A percentile compares a stretch with the other conserved stretches of the same genome.
Conservation (phyloP, 2,797 vertebrate genomes). For the Pogonophryne albipinna region DNA sequence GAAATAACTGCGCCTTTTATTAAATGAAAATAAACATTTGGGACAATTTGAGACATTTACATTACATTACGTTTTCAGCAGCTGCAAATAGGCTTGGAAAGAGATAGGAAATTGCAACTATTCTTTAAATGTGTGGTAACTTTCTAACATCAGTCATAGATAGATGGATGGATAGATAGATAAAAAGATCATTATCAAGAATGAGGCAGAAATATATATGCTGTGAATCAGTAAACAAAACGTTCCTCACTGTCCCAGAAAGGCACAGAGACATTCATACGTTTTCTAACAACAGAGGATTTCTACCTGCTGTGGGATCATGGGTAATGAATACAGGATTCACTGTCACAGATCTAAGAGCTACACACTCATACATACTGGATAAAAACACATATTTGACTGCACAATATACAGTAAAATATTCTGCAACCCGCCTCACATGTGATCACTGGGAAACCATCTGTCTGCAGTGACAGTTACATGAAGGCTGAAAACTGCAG, state of each 20-base stretch:
- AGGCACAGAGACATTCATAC: background rate
- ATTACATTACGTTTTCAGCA: background rate
- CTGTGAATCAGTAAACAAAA: background rate
- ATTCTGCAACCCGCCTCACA: constrained; percentile 19
- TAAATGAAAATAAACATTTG: background rate
- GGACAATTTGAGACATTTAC: background rate
- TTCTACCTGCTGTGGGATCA: constrained; percentile 11
- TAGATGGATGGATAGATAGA: background rate
- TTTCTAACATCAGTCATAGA: background rate
- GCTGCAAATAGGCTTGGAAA: background rate
- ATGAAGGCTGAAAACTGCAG: constrained; percentile 10
- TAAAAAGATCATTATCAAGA: background rate
- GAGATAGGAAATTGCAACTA: background rate
- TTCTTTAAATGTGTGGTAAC: background rate
- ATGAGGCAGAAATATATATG: background rate
- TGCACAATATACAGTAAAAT: constrained; percentile 1
- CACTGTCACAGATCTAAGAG: background rate
- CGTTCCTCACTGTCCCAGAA: background rate
- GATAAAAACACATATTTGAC: constrained; percentile 7
- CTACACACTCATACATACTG: background rate
- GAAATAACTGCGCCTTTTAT: background rate
- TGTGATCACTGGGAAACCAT: constrained; percentile 30
- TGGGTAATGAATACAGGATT: constrained; percentile 20
- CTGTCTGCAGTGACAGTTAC: constrained; percentile 34
- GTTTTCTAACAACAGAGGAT: background rate